Evolutionary conservation across 1,140 invertebrate genomes (phyloP).

Genomic region (Ptiloglossa arizonensis): DNA sequence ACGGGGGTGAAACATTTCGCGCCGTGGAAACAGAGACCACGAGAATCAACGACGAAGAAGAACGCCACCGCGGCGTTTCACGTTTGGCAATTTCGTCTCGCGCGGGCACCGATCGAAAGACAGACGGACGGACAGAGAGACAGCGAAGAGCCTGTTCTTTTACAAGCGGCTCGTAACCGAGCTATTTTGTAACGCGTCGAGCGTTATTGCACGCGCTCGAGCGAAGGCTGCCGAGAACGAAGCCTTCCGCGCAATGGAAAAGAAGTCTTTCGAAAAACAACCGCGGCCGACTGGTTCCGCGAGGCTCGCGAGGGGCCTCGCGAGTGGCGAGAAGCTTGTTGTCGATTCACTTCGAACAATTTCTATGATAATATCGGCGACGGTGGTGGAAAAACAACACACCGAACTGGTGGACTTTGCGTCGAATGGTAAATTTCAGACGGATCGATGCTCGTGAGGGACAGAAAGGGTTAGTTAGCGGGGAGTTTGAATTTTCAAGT

Average conservation of each 20-base stretch:
- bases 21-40: not conserved
- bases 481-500: too few species aligned
- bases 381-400: too few species aligned
- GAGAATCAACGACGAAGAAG: not conserved
- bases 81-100: not conserved
- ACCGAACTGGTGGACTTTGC: too few species aligned
- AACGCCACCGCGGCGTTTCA: not conserved
- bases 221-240: conserved; percentile 8
- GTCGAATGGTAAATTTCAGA: too few species aligned
- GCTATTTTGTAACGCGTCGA: not conserved
- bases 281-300: not conserved
- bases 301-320: too few species aligned
- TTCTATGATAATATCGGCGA: conserved; percentile 28
- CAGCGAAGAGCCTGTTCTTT: not conserved
- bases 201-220: conserved; percentile 23
- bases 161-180: conserved; percentile 1
- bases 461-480: too few species aligned
- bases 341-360: conserved; percentile 21
- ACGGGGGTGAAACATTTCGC: too few species aligned
- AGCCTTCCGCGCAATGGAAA: conserved; percentile 20
- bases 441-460: too few species aligned
- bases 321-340: not conserved
- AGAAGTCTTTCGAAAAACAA: conserved; percentile 6
- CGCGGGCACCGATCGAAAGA: too few species aligned
- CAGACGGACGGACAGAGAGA: too few species aligned